Percentiles rank a stretch among this genome's conserved stretches.
phyloP scores from a whole-genome alignment of 2,888 invertebrate species.

The Cinara cedri region DNA sequence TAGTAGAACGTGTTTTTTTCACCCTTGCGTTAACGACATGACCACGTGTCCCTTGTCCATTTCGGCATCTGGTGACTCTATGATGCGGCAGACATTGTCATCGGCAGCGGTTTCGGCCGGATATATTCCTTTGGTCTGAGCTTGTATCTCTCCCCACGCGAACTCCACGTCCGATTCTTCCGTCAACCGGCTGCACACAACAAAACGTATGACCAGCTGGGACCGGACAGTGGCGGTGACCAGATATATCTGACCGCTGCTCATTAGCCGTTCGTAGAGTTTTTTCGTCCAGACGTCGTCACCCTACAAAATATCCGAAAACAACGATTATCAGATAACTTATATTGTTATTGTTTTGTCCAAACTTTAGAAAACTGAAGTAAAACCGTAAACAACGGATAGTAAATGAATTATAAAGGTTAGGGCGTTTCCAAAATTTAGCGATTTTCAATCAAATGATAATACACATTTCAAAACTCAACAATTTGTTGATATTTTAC shows the following conservation, averaged over 20 bases:
- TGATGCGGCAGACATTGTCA: not conserved
- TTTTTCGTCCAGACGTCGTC: slow-evolving; percentile 73
- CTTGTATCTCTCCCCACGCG: slow-evolving; percentile 75
- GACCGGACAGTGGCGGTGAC: slow-evolving; percentile 76
- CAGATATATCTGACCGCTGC: slow-evolving; percentile 79
- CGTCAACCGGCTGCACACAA: slow-evolving; percentile 77
- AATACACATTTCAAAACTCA: too few relatives aligned
- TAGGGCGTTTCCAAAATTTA: too few relatives aligned
- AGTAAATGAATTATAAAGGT: too few relatives aligned
- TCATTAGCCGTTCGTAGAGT: slow-evolving; percentile 75
- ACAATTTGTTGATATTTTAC: too few relatives aligned
- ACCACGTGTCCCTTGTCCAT: slow-evolving; percentile 1
- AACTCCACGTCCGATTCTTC: slow-evolving; percentile 75
- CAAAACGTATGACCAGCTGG: slow-evolving; percentile 78
- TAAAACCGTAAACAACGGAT: too few relatives aligned
- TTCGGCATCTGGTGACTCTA: not conserved
- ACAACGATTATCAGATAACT: too few relatives aligned
- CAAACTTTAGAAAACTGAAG: too few relatives aligned
- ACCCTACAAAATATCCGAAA: slow-evolving; percentile 64
- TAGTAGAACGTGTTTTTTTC: not conserved
- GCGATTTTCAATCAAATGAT: too few relatives aligned
- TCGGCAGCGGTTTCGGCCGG: too few relatives aligned
- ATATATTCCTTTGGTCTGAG: slow-evolving; percentile 65
- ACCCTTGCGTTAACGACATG: slow-evolving; percentile 33
- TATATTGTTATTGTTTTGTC: too few relatives aligned